Evolutionary conservation across 2,888 invertebrate species (phyloP).

Genomic region (Oasisia sp.): DNA sequence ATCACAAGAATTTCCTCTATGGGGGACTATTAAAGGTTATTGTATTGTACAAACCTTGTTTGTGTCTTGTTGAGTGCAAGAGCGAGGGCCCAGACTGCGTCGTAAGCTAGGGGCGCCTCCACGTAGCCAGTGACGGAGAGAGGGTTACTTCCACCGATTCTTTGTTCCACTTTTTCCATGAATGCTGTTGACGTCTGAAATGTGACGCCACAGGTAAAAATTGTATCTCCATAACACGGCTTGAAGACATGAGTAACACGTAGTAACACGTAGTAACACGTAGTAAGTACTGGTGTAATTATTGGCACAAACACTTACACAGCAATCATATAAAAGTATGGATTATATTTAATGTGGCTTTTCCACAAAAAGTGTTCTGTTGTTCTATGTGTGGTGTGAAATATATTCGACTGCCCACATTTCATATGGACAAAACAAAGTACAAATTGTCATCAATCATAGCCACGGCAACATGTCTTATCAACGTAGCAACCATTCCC

Average conservation of each 20-base stretch:
- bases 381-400: not conserved
- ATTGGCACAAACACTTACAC: not conserved
- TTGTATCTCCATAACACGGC: not conserved
- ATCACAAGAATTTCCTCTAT: too few species aligned
- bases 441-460: not conserved
- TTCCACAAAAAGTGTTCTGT: not conserved
- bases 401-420: not conserved
- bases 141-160: slow-evolving; percentile 80
- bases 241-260: not conserved
- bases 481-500: not conserved
- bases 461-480: not conserved
- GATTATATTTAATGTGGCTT: not conserved
- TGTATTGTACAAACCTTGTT: slow-evolving; percentile 50
- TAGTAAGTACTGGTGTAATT: not conserved
- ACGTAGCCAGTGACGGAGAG: slow-evolving; percentile 76
- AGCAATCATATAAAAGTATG: not conserved
- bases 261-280: not conserved
- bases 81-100: slow-evolving; percentile 99
- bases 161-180: slow-evolving; percentile 83
- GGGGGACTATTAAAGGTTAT: too few species aligned
- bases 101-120: slow-evolving; percentile 98
- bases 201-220: not conserved
- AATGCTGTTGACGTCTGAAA: slow-evolving; percentile 76
- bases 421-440: not conserved
- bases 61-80: slow-evolving; percentile 94